Evolutionary conservation across 2,888 invertebrate species (phyloP), one percentile per base, ranked within the genome.

Genomic region (Ischnus inquisitorius): DNA sequence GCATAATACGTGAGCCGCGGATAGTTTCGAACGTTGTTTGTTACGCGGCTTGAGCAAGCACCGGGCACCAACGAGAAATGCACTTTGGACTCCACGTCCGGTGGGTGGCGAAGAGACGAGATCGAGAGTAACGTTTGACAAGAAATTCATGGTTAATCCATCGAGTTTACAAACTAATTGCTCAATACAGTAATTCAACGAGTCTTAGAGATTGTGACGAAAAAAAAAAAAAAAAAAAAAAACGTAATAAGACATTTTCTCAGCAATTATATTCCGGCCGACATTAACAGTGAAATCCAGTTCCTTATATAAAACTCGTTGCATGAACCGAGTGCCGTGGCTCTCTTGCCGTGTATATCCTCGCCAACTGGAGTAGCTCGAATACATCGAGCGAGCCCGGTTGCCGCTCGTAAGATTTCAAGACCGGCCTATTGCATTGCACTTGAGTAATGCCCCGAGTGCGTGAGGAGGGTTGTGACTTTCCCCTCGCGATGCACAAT

Each of bases 201-300:
- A 22, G 65, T 43, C 2, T 10, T 12, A 10, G 12, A 65, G 43
- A 16, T 28, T 51, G 16, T 51, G 51, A 16, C 6, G 19, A 51
- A 51, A 16, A n/a, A 2, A 51, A 46, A 0, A 51, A 51, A 8
- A 51, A 19, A 22, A 57, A 25, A 25, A 57, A 28, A 5, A 39
- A 16, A 16, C 10, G 14, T 39, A 51, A 51, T n/a, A 14, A 54
- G 54, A 54, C 51, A 51, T 57, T 65, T 76, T 46, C 48, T 25
- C 41, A 67, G 10, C 71, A 77, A 72, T 82, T 78, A 74, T 60
- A 51, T 62, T 78, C 34, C 51, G 67, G 48, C 51, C 77, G 77
- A 72, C 77, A 74, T 82, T 78, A 82, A 74, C 82, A 82, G 77
- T 78, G 82, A 78, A 82, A 72, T 82, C 62, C n/a, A 41, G 34